Evolutionary conservation across 2,113 vertebrate species (phyloP), one percentile per base, ranked within the genome.

Genomic region (Tyrannus savana): DNA sequence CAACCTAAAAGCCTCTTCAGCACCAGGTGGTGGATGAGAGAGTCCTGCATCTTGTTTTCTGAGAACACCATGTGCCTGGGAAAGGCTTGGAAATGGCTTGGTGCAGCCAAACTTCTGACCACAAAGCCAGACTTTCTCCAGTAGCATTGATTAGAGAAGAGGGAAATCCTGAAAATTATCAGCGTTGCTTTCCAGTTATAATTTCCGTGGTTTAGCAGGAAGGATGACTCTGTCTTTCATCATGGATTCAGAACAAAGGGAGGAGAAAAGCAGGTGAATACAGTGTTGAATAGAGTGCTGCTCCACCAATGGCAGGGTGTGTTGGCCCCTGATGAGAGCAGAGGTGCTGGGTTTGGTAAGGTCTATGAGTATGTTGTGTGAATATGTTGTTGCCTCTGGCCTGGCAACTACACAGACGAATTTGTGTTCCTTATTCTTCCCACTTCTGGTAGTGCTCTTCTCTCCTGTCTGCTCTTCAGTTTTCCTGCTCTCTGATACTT

Each of bases 291-390:
- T 27, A 27, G 42, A 50, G 14, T 3, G 1, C 28, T 81, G 17
- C 41, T 71, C 50, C 25, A 30, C 21, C 0, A 3, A 8, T 0
- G 0, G 5, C 22, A 78, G 21, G 3, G 21, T 56, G 31, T 60
- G 67, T 35, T 50, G 30, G 44, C 19, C 47, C 9, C 41, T 30
- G 30, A 13, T 4, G 7, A 46, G 37, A 82, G 42, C 10, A 74
- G 19, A 33, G 44, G 12, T 67, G 3, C 63, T 85, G 52, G 10
- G 3, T 75, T 84, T 84, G 28, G 28, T 55, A 60, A 56, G 5
- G 33, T 41, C 15, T 75, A 28, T 2, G 4, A 10, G 53, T 58
- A 19, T 58, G 19, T 58, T 58, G 31, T 58, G 22, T 22, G 33
- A 58, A 33, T 58, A 24, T 37, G n/a, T 35, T 59, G 58, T 25